These are phyloP conservation scores for Rhadina sibilatrix DNA, from an alignment of 2,113 vertebrate genomes.

Conservation along the genomic window DNA sequence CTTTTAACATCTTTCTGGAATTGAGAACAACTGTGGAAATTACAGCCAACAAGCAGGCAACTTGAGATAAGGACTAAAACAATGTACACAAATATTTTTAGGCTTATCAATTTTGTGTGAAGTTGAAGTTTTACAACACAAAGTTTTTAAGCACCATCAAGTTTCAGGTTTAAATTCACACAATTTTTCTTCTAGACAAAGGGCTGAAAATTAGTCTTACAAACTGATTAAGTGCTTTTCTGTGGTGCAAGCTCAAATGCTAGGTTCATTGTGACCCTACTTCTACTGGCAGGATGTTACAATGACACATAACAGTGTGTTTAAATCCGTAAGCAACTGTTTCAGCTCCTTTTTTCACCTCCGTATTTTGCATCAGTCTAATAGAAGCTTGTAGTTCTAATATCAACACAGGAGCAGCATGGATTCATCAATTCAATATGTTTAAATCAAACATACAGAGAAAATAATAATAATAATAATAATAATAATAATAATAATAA, in stretches of 20 bases:
- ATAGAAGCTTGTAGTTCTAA: background rate
- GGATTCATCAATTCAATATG: background rate
- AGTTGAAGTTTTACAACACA: background rate
- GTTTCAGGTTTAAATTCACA: background rate
- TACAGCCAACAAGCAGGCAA: background rate
- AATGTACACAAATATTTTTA: background rate
- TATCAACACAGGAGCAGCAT: background rate
- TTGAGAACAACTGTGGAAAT: background rate
- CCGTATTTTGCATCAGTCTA: background rate
- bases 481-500: no score
- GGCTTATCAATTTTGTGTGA: background rate
- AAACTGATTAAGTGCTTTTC: background rate
- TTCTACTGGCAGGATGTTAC: background rate
- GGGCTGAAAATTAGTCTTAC: background rate
- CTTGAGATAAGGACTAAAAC: background rate
- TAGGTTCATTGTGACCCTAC: background rate
- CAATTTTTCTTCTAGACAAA: background rate
- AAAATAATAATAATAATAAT: background rate
- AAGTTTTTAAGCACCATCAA: background rate
- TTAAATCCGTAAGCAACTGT: background rate
- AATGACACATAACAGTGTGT: background rate
- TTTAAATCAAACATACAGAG: background rate
- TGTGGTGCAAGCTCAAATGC: background rate
- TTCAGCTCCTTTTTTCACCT: background rate
- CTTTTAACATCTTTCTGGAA: conserved; percentile 11